Base-by-base conservation (phyloP, 1,140 invertebrate species). In the Drosophila novamexicana region DNA sequence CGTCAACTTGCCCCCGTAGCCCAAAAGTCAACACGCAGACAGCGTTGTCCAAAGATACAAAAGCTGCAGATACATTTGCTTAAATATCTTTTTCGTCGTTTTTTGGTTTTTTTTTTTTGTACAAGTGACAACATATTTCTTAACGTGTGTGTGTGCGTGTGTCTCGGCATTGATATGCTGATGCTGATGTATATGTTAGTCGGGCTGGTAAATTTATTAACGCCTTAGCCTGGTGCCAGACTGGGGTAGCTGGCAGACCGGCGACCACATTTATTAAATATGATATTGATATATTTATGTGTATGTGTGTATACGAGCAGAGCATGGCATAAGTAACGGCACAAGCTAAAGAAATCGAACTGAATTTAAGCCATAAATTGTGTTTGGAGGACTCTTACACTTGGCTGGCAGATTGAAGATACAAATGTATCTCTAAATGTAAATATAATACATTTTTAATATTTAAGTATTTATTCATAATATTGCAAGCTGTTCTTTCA, bases 211-310 rank as follows among this genome's bases (percentile, higher is more conserved):
- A 83, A 83, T 86, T 86, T 86, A 89, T 86, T 79, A 86, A 89
- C 73, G 77, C 69, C 82, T 68, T 65, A 82, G 83, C 65, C 70
- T 88, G 75, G 70, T 76, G 79, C 74, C 73, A 76, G 83, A 89
- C 79, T 71, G 39, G 22, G 61, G 56, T 72, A 42, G 50, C 62
- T 72, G 67, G 22, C 6, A 57, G 57, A 62, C 44, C 58, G 77
- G 63, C 58, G 40, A 45, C 59, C 71, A 74, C 72, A 74, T 83
- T 88, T 86, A 89, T 77, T 86, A 81, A 88, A 85, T 82, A 86
- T 79, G 71, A 63, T 70, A 82, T 79, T 85, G 82, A 85, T 85
- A 85, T 86, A 82, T 82, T 69, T 86, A 79, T 84, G 68, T 14
- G 29, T 56, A 32, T 53, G 56, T 40, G 45, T 18, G 18, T 37